Conservation (phyloP, 2,113 vertebrate genomes). For the Coptodon rendalli region DNA sequence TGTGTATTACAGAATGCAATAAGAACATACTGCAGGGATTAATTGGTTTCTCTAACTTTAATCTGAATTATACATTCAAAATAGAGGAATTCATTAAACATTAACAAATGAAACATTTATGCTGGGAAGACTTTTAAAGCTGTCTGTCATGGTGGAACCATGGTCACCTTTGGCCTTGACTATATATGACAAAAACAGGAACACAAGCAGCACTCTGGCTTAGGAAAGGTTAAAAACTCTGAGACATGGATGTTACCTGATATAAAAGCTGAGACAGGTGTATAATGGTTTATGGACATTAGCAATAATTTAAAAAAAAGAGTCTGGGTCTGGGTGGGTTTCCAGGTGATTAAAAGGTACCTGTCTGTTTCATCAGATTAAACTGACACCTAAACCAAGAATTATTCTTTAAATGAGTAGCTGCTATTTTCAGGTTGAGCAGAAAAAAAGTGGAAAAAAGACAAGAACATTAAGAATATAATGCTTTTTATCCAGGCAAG, state of each 20-base stretch:
- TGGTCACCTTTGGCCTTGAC: neutral
- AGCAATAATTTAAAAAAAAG: neutral
- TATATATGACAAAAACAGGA: constrained; percentile 13
- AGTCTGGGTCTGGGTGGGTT: neutral
- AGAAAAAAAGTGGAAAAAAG: neutral
- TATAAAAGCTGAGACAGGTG: neutral
- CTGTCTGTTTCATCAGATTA: neutral
- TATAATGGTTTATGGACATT: neutral
- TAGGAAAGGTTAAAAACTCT: neutral
- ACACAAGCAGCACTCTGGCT: neutral
- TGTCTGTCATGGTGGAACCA: neutral
- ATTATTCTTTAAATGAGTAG: neutral
- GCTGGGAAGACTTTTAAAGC: neutral
- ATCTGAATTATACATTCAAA: neutral
- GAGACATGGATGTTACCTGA: neutral
- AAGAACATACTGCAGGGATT: neutral
- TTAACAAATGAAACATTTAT: neutral
- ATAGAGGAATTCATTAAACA: neutral
- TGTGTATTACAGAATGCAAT: neutral
- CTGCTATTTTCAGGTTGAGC: neutral
- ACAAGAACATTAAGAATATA: neutral
- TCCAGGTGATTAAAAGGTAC: neutral
- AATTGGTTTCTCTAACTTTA: neutral
- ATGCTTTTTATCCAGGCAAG: neutral
- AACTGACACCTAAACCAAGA: neutral